Evolutionary conservation across 2,888 invertebrate species (phyloP).

Genomic region (Laspeyria flexula): DNA sequence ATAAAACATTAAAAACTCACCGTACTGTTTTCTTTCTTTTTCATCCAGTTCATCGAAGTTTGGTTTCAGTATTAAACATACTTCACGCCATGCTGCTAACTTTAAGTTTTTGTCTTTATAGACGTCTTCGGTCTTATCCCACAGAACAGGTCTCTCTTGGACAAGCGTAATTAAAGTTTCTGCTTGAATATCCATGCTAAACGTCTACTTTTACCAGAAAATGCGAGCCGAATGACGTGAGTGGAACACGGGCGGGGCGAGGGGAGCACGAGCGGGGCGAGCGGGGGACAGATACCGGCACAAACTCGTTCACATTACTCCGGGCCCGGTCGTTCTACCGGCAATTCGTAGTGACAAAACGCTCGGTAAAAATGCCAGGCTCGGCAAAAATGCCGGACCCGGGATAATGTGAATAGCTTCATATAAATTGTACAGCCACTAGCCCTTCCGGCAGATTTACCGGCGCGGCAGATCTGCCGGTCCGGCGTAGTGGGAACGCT

Average conservation of each 20-base stretch:
- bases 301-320: conserved; percentile 4
- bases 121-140: conserved; percentile 41
- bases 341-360: conserved; percentile 41
- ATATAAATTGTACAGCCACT: conserved; percentile 37
- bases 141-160: conserved; percentile 43
- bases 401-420: conserved; percentile 41
- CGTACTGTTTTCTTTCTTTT: conserved; percentile 45
- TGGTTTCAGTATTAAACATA: conserved; percentile 45
- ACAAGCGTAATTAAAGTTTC: conserved; percentile 42
- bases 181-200: conserved; percentile 26
- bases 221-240: conserved; percentile 32
- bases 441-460: conserved; percentile 31
- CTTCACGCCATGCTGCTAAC: conserved; percentile 43
- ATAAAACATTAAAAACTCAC: conserved; percentile 42
- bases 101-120: conserved; percentile 41
- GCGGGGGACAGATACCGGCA: conserved; percentile 28
- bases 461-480: conserved; percentile 18
- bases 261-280: conserved; percentile 18
- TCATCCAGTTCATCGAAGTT: conserved; percentile 45
- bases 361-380: conserved; percentile 37
- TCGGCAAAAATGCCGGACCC: no score
- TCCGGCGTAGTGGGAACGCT: conserved; percentile 25
- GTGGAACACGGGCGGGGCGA: conserved; percentile 31
- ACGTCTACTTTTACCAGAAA: conserved; percentile 11
- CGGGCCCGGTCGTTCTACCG: conserved; percentile 27